Evolutionary conservation across 2,888 invertebrate species (phyloP).

Genomic region (Mantis religiosa): DNA sequence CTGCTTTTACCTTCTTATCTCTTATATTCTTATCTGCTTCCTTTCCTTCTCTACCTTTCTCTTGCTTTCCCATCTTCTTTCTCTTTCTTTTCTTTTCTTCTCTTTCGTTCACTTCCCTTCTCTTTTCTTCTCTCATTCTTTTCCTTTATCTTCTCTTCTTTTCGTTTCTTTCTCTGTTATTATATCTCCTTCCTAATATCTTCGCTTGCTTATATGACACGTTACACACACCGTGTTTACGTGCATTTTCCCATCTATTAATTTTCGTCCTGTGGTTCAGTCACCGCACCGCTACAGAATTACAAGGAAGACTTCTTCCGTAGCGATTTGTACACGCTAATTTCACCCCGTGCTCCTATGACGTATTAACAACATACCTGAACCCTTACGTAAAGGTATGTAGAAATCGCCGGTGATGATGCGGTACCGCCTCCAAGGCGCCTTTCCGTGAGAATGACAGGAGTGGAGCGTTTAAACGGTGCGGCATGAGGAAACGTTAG

Average conservation of each 20-base stretch:
- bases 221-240: neutral
- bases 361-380: neutral
- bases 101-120: no score
- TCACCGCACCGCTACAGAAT: neutral
- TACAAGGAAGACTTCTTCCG: neutral
- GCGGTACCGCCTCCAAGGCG: neutral
- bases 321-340: neutral
- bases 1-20: neutral
- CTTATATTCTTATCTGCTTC: neutral
- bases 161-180: neutral
- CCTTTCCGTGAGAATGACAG: neutral
- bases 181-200: neutral
- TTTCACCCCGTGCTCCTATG: neutral
- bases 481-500: no score
- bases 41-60: neutral
- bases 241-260: neutral
- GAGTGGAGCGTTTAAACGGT: neutral
- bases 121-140: neutral
- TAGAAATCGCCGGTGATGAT: neutral
- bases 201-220: neutral
- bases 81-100: no score
- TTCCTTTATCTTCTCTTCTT: neutral
- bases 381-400: neutral
- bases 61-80: neutral
- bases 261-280: neutral